Evolutionary conservation across 2,888 invertebrate species (phyloP), one percentile per base, ranked within the genome.

Genomic region (Trimorus sp.): DNA sequence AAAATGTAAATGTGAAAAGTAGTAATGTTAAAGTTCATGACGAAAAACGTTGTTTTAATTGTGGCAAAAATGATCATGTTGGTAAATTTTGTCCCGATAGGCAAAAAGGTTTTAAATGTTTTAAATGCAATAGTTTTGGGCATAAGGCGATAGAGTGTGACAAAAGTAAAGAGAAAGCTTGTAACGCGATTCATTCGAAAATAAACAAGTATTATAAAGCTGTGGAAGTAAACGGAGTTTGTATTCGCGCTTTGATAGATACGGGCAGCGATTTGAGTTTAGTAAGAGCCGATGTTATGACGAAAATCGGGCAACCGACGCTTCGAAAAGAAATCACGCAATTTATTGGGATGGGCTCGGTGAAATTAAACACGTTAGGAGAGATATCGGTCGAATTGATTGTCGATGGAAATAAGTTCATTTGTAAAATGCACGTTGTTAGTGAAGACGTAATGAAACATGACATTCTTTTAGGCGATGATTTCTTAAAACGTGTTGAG

Each of bases 211-310:
- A 7, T 6, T 36, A 40, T 62, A 62, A 62, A 48, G n/a, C 11
- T n/a, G 45, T 48, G 7, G 26, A 48, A 62, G 45, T 62, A n/a
- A 62, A 62, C n/a, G 60, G 60, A 7, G 11, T 62, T 48, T n/a
- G 48, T 26, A 12, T 62, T 6, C 54, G 56, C 7, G 45, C 68
- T 4, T 36, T 65, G 9, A 38, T 68, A 37, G 45, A 68, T 56
- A 68, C 68, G 3, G 56, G 68, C 8, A 68, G 68, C 38, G 68
- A 68, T 56, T 68, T 68, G 26, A 68, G 16, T 26, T 36, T 68
- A 12, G 56, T 68, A 11, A 15, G 48, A 37, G 37, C 58, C 1
- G 69, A 69, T 36, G 8, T 26, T 56, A 56, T 56, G 54, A 36
- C 45, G 9, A 56, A 68, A 15, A 68, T 68, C 16, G 56, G 68